Evolutionary conservation across 2,888 invertebrate species (phyloP).

Genomic region (Troglohyphantes excavatus): DNA sequence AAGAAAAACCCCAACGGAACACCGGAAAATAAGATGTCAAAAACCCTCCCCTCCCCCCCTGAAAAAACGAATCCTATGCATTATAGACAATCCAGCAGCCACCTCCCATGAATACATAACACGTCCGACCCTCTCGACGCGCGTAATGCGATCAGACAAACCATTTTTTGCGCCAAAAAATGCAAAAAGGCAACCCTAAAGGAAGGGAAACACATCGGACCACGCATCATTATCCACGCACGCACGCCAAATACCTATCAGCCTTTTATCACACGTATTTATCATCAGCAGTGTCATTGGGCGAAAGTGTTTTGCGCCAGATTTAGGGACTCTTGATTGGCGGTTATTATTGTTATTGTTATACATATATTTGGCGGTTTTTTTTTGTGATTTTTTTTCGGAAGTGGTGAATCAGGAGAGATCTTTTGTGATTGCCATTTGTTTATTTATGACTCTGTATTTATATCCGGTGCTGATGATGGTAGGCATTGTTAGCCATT

Average conservation of each 20-base stretch:
- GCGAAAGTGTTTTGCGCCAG: conserved; percentile 67
- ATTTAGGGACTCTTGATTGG: conserved; percentile 70
- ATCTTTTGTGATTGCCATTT: neutral
- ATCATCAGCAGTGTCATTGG: conserved; percentile 50
- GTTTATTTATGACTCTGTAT: neutral
- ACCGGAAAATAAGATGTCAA: neutral
- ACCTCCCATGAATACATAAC: conserved; percentile 25
- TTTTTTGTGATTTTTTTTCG: neutral
- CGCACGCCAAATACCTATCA: conserved; percentile 44
- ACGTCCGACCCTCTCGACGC: conserved; percentile 12
- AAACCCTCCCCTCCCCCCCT: neutral
- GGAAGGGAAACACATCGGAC: conserved; percentile 19
- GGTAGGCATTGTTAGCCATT: too few relatives aligned
- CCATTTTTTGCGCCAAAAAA: conserved; percentile 51
- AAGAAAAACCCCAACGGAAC: too few relatives aligned
- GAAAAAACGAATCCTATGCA: conserved; percentile 19
- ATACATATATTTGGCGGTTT: neutral
- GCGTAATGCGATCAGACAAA: conserved; percentile 38
- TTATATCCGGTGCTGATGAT: too few relatives aligned
- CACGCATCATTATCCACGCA: neutral
- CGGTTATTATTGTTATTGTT: conserved; percentile 70
- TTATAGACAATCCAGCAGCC: conserved; percentile 29
- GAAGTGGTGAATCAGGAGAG: conserved; percentile 1
- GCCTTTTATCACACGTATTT: conserved; percentile 54
- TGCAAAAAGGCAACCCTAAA: conserved; percentile 42